Conservation (phyloP, 2,113 vertebrate species). For the Talpa occidentalis region DNA sequence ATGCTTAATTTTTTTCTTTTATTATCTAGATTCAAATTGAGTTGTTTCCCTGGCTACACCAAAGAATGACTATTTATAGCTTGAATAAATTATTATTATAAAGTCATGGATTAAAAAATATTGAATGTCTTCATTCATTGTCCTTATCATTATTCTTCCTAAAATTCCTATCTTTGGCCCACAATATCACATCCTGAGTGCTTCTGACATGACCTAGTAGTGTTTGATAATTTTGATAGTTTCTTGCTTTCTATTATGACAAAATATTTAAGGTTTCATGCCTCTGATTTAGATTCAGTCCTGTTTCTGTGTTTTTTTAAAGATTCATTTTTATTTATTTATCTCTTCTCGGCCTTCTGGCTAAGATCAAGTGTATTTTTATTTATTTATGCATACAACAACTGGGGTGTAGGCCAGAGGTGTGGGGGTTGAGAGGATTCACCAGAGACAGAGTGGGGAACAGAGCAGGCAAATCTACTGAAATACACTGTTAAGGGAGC, state of each 20-base stretch:
- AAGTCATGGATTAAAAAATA: neutral
- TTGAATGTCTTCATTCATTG: neutral
- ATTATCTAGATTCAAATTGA: neutral
- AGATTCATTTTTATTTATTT: too few species aligned
- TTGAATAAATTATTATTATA: constrained; percentile 32
- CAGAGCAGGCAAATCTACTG: too few species aligned
- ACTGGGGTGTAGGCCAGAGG: too few species aligned
- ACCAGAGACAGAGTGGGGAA: too few species aligned
- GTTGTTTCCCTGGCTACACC: neutral
- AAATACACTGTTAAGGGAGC: too few species aligned
- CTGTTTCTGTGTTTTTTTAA: neutral
- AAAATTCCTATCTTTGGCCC: neutral
- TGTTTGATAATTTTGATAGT: neutral
- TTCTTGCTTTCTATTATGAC: neutral
- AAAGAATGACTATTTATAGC: neutral
- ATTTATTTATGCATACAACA: too few species aligned
- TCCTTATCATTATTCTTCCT: neutral
- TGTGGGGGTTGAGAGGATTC: too few species aligned
- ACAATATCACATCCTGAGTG: neutral
- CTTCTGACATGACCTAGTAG: neutral
- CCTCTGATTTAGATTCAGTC: neutral
- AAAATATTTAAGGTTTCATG: neutral
- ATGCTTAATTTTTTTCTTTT: neutral
- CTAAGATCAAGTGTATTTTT: too few species aligned
- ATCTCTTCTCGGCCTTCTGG: too few species aligned